Evolutionary conservation across 2,888 invertebrate species (phyloP).

Genomic region (Cremastinae sp.): DNA sequence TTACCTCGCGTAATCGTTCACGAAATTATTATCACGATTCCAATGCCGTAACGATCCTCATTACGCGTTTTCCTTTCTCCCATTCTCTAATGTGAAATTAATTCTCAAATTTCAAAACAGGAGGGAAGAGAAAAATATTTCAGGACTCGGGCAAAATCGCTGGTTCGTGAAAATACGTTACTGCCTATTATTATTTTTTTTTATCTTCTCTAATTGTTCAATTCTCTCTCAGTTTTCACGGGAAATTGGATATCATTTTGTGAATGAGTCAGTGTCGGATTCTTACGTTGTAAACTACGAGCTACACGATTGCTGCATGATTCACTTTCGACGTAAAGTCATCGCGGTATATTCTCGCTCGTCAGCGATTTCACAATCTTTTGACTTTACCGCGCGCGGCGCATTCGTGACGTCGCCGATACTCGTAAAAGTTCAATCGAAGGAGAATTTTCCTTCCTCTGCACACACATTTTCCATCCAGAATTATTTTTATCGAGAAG

Average conservation of each 20-base stretch:
- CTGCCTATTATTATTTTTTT: too few relatives aligned
- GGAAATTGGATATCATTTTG: constrained; percentile 53
- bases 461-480: background rate
- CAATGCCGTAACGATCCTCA: too few relatives aligned
- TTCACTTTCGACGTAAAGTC: constrained; percentile 60
- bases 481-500: background rate
- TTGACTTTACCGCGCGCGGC: constrained; percentile 48
- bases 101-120: background rate
- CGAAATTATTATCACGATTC: background rate
- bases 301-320: constrained; percentile 52
- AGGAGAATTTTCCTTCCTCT: too few relatives aligned
- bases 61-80: too few relatives aligned
- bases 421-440: background rate
- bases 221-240: constrained; percentile 10
- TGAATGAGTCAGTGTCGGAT: constrained; percentile 62
- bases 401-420: constrained; percentile 34
- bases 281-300: constrained; percentile 42
- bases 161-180: too few relatives aligned
- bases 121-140: too few relatives aligned
- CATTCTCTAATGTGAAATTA: constrained; percentile 16
- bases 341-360: constrained; percentile 60
- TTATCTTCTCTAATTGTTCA: too few relatives aligned
- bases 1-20: constrained; percentile 1
- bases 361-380: constrained; percentile 66
- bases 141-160: too few relatives aligned